Evolutionary conservation across 2,888 invertebrate genomes (phyloP), one percentile per base, ranked within the genome.

Genomic region (Pecten maximus): DNA sequence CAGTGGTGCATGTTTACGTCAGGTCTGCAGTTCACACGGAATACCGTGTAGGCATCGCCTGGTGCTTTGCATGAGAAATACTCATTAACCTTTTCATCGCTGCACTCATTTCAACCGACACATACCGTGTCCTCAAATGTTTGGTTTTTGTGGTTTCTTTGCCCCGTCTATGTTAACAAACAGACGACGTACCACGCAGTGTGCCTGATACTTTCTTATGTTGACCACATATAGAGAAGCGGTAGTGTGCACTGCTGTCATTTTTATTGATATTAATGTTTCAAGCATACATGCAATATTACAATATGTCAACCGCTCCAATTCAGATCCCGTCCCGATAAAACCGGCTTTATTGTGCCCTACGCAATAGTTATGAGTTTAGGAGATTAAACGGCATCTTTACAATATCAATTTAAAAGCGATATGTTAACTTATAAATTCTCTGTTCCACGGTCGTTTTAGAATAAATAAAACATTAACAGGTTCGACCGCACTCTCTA

Each of bases 401-500:
- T 74, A 74, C 74, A 74, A 74, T 74, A 74, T 74, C 74, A 74
- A 74, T 74, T 74, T 74, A 74, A 74, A 74, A 74, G 35, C 74
- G 74, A 74, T 74, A 74, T 74, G 74, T 74, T 74, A 15, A 74
- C 74, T 28, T 74, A 35, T 35, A 74, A 35, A 35, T 74, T 16
- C 74, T 74, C 35, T 35, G 74, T 74, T 74, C 74, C 74, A 74
- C 16, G 74, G 74, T 74, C 74, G 74, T 74, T 74, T 74, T 74
- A 74, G 74, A 74, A 74, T 74, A 74, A 74, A 74, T 74, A 74
- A 35, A 74, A 74, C 35, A 74, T 74, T 74, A 74, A 28, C 35
- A 23, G 74, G 74, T 74, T 74, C 74, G 15, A 28, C 35, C 35
- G 74, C 10, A 74, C 74, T 74, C 74, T 74, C 35, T 74, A 35